Evolutionary conservation across 1,140 invertebrate species (phyloP), one percentile per base, ranked within the genome.

Genomic region (Helicoverpa zea): DNA sequence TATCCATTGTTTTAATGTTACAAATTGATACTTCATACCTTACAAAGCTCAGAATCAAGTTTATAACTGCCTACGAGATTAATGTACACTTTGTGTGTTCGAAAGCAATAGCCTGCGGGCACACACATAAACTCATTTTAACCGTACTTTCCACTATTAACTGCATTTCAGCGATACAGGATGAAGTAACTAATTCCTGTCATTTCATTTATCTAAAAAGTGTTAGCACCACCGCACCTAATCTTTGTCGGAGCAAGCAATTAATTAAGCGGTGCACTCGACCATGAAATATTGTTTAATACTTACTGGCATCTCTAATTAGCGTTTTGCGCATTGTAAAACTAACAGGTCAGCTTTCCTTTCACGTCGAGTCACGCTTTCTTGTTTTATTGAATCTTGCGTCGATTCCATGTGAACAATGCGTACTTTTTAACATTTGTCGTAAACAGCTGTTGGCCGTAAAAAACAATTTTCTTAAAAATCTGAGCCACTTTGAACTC

Each of bases 181-280:
- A 43, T 43, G 35, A 43, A 43, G 35, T 43, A 43, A 43, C 5
- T 43, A 7, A 43, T 43, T 43, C 5, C 35, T 43, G 35, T 43
- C 35, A 43, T 43, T 43, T 43, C 35, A 43, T 43, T 43, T 9
- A 43, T 43, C 35, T 43, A 43, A 43, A 43, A 43, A 43, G 4
- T 43, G 35, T 7, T 43, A 43, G 35, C 35, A 5, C 35, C n/a
- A 18, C 51, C 66, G 49, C 66, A 52, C 66, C 23, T 30, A 14
- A 70, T 54, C 66, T 70, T 23, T 49, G 18, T 23, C 13, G 18
- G 49, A 52, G 13, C 74, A 51, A 7, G 59, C 78, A 51, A n/a
- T 52, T 75, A 73, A 83, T 80, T 81, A 84, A n/a, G 54, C 16
- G n/a, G 64, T 61, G 79, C 83, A 72, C 56, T 76, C 76, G 58